These are phyloP conservation scores for Drosophila nigromelanica DNA, from an alignment of 1,140 invertebrate species.

Conservation along the genomic window DNA sequence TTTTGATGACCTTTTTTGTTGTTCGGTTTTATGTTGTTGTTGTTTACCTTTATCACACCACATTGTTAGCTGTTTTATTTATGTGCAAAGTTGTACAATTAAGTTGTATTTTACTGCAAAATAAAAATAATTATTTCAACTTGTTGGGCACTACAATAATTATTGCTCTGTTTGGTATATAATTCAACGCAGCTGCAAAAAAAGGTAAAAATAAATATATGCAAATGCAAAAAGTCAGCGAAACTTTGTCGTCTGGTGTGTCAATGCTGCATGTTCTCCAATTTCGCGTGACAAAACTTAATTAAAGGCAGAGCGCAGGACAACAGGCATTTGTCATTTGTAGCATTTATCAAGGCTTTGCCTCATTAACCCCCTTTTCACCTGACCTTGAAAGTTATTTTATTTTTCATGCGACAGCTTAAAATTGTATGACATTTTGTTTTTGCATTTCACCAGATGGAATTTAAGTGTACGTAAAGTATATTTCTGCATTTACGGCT, in stretches of 20 bases:
- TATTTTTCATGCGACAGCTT: not conserved
- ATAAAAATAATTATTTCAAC: constrained; percentile 50
- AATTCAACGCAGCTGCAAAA: constrained; percentile 12
- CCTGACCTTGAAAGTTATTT: constrained; percentile 17
- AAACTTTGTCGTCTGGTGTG: constrained; percentile 30
- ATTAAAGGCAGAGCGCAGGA: constrained; percentile 25
- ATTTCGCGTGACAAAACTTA: constrained; percentile 49
- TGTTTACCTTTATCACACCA: constrained; percentile 37
- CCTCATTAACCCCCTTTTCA: constrained; percentile 6
- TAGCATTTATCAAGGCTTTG: constrained; percentile 14
- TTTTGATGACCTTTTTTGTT: constrained; percentile 46
- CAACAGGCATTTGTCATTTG: constrained; percentile 28
- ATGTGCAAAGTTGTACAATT: constrained; percentile 55
- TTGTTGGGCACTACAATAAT: constrained; percentile 40
- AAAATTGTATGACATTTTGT: not conserved
- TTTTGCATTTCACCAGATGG: not conserved
- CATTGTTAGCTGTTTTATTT: constrained; percentile 56
- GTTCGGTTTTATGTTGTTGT: not conserved
- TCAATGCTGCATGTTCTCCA: constrained; percentile 26
- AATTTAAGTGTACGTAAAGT: not conserved
- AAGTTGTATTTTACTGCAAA: constrained; percentile 49
- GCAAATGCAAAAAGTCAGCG: constrained; percentile 21
- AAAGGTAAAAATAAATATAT: constrained; percentile 1
- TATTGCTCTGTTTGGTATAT: constrained; percentile 15
- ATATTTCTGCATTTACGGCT: constrained; percentile 1